A percentile compares a stretch with the other conserved stretches of the same genome.
Conservation (phyloP, 2,888 invertebrate species). For the Onchidella celtica region DNA sequence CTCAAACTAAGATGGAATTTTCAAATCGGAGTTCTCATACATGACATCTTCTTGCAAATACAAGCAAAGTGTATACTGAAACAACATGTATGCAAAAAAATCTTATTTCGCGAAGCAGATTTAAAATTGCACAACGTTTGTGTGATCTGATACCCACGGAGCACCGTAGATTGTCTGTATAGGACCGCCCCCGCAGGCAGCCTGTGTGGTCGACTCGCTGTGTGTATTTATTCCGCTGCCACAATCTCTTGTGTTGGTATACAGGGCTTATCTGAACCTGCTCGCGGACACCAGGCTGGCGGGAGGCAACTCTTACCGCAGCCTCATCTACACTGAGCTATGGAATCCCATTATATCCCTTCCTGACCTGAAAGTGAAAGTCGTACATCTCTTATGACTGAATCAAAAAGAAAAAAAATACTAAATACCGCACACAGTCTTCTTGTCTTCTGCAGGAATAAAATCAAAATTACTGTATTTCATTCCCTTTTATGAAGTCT, state of each 20-base stretch:
- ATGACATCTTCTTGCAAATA: no score
- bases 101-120: no score
- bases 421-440: no score
- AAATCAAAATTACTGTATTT: no score
- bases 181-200: constrained; percentile 37
- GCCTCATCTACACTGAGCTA: no score
- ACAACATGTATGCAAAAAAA: no score
- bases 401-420: background rate
- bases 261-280: constrained; percentile 40
- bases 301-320: background rate
- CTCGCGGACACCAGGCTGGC: constrained; percentile 21
- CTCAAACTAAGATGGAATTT: no score
- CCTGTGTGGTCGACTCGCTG: constrained; percentile 43
- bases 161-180: background rate
- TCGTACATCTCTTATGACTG: background rate
- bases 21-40: no score
- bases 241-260: constrained; percentile 48
- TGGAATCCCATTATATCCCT: no score
- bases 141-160: background rate
- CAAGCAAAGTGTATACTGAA: no score
- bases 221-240: constrained; percentile 49
- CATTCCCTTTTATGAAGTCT: no score
- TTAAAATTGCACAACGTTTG: background rate
- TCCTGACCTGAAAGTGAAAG: background rate
- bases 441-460: no score